These are phyloP conservation scores for Phasia obesa DNA, from an alignment of 2,888 invertebrate genomes.

Conservation along the genomic window DNA sequence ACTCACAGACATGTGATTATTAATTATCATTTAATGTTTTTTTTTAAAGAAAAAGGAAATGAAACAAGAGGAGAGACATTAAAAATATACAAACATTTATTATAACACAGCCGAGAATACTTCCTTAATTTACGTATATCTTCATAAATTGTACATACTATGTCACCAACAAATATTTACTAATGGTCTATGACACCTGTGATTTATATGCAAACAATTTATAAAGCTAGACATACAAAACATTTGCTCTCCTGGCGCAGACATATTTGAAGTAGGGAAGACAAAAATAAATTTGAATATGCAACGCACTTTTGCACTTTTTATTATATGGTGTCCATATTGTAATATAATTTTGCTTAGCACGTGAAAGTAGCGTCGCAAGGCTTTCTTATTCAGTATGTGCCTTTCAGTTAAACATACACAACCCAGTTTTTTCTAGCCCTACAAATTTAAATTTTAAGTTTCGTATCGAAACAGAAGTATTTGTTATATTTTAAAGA, in stretches of 20 bases:
- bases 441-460: too few species aligned
- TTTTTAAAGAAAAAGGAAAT: slow-evolving; percentile 7
- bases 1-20: slow-evolving; percentile 59
- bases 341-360: too few species aligned
- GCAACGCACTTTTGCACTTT: too few species aligned
- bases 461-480: too few species aligned
- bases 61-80: background rate
- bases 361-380: too few species aligned
- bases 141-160: slow-evolving; percentile 8
- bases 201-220: slow-evolving; percentile 63
- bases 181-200: slow-evolving; percentile 26
- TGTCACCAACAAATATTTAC: background rate
- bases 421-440: too few species aligned
- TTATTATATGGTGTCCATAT: too few species aligned
- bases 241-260: background rate
- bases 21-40: slow-evolving; percentile 62
- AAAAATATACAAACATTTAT: background rate
- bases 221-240: slow-evolving; percentile 47
- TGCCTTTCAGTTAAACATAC: too few species aligned
- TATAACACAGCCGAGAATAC: background rate
- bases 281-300: background rate
- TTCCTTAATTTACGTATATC: slow-evolving; percentile 44
- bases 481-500: too few species aligned
- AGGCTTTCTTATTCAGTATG: too few species aligned
- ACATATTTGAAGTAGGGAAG: background rate